Evolutionary conservation across 2,888 invertebrate species (phyloP), one percentile per base, ranked within the genome.

Genomic region (Hoplodrina ambigua): DNA sequence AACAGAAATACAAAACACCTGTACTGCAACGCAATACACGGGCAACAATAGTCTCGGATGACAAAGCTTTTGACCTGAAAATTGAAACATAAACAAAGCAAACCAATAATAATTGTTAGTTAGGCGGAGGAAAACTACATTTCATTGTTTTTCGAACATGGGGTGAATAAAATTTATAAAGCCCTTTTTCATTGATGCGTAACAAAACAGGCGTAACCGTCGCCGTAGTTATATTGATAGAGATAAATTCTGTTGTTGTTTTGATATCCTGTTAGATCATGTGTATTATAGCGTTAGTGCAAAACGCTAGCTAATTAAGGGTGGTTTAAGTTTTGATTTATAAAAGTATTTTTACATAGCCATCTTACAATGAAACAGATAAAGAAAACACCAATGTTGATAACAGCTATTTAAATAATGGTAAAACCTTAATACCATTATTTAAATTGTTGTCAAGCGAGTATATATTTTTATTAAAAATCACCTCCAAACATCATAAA

Each of bases 1-100:
- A 37, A 49, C 41, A 49, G 30, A 49, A 53, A 77, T 57, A 52
- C 19, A 70, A 77, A 78, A 78, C 73, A 77, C 65, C 73, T 62
- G 65, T 65, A 52, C 73, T 62, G 59, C 79, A 65, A 57, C 15
- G 44, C 58, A 59, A 49, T 41, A 49, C 55, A 11, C 3, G 10
- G 11, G 13, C 58, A 55, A 63, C 76, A 68, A 62, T 49, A 33
- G 68, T 56, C 25, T 67, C 75, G 25, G 56, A 75, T 76, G 25
- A 80, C 76, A 76, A 76, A 76, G 76, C 64, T 61, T 59, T 61
- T 58, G 50, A 44, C 25, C 44, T 75, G 64, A 54, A 59, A 75
- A 41, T 49, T 69, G 49, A 61, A 65, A 64, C 62, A 63, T 63
- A 55, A 59, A 72, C 46, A 74, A 79, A 79, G n/a, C 61, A 25